Evolutionary conservation across 2,888 invertebrate species (phyloP).

Genomic region (Dioctria linearis): DNA sequence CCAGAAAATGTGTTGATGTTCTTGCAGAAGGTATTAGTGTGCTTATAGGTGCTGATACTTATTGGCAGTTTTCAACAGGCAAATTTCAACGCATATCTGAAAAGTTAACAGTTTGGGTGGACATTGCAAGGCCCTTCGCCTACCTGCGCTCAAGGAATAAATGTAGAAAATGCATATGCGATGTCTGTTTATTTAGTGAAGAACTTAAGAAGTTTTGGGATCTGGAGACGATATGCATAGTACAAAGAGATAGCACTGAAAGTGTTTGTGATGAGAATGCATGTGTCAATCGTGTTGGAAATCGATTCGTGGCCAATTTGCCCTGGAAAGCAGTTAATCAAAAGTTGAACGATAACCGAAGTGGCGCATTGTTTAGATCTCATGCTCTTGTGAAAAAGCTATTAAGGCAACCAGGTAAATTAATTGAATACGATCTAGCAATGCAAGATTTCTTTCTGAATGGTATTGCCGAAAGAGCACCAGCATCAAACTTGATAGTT

Average conservation of each 20-base stretch:
- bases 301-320: constrained; percentile 1
- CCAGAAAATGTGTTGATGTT: constrained; percentile 46
- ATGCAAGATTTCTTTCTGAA: too few relatives aligned
- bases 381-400: too few relatives aligned
- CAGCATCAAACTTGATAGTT: too few relatives aligned
- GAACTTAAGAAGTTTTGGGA: neutral
- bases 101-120: constrained; percentile 22
- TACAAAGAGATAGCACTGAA: neutral
- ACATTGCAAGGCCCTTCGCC: constrained; percentile 8
- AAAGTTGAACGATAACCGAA: too few relatives aligned
- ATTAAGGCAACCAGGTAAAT: too few relatives aligned
- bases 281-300: constrained; percentile 20
- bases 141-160: constrained; percentile 9
- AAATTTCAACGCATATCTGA: constrained; percentile 28
- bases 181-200: too few relatives aligned
- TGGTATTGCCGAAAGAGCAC: too few relatives aligned
- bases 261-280: constrained; percentile 6
- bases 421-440: too few relatives aligned
- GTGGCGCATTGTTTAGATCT: too few relatives aligned
- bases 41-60: constrained; percentile 41
- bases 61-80: constrained; percentile 43
- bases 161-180: neutral
- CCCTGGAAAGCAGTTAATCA: too few relatives aligned
- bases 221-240: constrained; percentile 39
- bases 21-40: constrained; percentile 28